Conservation (phyloP, 2,888 invertebrate genomes). For the Tillus elongatus region DNA sequence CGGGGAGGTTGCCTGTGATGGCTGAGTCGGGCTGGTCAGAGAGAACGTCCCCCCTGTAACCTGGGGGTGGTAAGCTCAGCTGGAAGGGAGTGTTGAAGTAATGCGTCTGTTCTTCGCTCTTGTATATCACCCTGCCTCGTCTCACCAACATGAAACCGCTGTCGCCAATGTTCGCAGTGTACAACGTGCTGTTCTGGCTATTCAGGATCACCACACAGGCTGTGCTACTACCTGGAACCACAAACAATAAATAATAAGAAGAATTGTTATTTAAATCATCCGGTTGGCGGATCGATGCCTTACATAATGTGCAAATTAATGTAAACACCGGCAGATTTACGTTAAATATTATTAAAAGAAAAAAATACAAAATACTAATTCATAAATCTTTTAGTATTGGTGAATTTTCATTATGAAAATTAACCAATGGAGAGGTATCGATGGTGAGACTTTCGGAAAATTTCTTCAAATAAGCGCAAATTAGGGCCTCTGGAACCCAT, state of each 20-base stretch:
- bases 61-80: conserved; percentile 86
- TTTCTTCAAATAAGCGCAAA: no score
- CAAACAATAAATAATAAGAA: conserved; percentile 9
- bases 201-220: conserved; percentile 94
- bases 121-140: conserved; percentile 76
- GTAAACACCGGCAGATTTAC: no score
- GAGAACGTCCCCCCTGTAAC: conserved; percentile 75
- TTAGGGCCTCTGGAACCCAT: no score
- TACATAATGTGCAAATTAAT: no score
- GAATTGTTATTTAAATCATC: background rate
- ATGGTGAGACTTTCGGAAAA: no score
- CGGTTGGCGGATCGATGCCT: no score
- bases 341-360: no score
- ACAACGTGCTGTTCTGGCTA: conserved; percentile 78
- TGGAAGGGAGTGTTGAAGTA: conserved; percentile 99
- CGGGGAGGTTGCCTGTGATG: conserved; percentile 76
- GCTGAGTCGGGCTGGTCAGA: conserved; percentile 92
- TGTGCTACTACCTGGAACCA: conserved; percentile 81
- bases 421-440: no score
- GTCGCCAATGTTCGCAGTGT: conserved; percentile 97
- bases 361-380: no score
- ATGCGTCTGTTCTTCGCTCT: conserved; percentile 95
- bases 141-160: conserved; percentile 93
- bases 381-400: no score
- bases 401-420: no score